These are phyloP conservation scores for Gorsachius magnificus DNA, from an alignment of 2,797 vertebrate species.

Conservation along the genomic window DNA sequence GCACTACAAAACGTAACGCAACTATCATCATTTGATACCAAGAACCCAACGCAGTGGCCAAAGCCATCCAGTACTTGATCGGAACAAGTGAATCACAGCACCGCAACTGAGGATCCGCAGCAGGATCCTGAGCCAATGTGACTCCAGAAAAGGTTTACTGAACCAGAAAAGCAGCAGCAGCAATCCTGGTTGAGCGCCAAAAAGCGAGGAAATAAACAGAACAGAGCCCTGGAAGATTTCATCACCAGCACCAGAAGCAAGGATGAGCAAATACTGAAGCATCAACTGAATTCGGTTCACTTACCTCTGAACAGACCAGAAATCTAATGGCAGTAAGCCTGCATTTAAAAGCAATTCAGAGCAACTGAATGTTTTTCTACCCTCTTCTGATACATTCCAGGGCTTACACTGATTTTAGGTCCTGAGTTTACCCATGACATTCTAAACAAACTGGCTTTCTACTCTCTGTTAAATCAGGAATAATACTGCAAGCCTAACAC, in stretches of 20 bases:
- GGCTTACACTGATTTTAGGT: background rate
- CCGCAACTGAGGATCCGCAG: constrained; percentile 19
- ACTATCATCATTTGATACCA: background rate
- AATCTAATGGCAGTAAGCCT: background rate
- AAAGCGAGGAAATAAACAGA: constrained; percentile 50
- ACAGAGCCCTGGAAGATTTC: constrained; percentile 45
- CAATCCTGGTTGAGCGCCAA: constrained; percentile 46
- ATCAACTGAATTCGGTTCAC: background rate
- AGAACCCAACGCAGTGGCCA: background rate
- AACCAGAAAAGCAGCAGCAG: constrained; percentile 64
- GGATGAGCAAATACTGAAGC: constrained; percentile 14
- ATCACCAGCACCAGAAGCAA: background rate
- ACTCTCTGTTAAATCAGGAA: background rate
- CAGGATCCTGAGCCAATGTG: constrained; percentile 47
- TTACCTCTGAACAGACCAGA: background rate
- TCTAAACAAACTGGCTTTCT: background rate
- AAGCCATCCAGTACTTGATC: background rate
- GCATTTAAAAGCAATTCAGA: background rate
- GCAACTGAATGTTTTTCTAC: background rate
- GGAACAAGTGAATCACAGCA: constrained; percentile 59
- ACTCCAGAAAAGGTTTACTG: constrained; percentile 65
- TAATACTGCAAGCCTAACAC: background rate
- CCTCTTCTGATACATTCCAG: background rate
- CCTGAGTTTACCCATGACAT: background rate
- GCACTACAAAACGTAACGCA: background rate